Evolutionary conservation across 2,888 invertebrate species (phyloP).

Genomic region (Seladonia tumulorum): DNA sequence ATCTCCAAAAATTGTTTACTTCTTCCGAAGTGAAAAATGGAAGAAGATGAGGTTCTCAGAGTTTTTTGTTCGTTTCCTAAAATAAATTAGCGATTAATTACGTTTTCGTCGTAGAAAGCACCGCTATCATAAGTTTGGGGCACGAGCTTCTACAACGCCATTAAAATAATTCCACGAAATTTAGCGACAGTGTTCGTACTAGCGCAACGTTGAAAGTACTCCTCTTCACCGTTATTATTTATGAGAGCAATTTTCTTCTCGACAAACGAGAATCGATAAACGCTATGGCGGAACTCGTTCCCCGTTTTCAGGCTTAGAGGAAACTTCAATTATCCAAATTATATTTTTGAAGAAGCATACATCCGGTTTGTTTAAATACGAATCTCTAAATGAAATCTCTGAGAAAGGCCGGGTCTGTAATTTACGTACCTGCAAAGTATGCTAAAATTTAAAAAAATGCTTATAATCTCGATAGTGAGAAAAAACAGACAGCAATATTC

Average conservation of each 20-base stretch:
- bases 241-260: conserved; percentile 7
- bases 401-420: not conserved
- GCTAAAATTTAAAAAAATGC: not conserved
- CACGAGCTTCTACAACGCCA: not conserved
- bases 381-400: conserved; percentile 13
- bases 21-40: not conserved
- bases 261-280: conserved; percentile 1
- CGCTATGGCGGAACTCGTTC: not conserved
- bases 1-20: not conserved
- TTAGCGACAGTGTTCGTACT: not conserved
- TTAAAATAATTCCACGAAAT: conserved; percentile 12
- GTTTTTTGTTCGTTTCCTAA: not conserved
- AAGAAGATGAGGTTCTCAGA: not conserved
- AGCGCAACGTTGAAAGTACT: not conserved
- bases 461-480: not conserved
- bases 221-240: conserved; percentile 15
- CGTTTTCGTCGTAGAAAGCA: not conserved
- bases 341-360: not conserved
- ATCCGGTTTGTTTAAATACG: not conserved
- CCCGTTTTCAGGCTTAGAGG: not conserved
- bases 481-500: not conserved
- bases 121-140: not conserved
- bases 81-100: not conserved
- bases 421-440: not conserved
- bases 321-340: conserved; percentile 8